phyloP scores from a whole-genome alignment of 2,113 vertebrate genomes.

The Pyrgilauda ruficollis region DNA sequence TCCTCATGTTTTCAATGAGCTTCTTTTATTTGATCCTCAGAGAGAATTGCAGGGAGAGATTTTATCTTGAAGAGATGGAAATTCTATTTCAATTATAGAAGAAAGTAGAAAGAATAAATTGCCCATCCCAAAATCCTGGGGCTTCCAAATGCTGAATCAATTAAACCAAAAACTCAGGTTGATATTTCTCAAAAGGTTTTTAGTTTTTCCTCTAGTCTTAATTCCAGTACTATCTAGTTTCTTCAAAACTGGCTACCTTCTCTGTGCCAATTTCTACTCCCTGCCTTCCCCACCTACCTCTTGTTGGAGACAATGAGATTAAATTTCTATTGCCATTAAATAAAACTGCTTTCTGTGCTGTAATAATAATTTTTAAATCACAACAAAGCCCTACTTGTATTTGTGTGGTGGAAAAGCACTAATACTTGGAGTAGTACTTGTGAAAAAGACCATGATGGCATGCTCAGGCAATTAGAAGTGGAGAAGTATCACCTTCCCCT shows the following conservation, averaged over 20 bases:
- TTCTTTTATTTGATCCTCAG: not conserved
- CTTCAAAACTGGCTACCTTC: not conserved
- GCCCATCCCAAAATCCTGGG: not conserved
- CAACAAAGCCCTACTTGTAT: not conserved
- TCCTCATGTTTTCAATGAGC: not conserved
- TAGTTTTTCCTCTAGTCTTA: not conserved
- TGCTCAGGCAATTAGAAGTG: not conserved
- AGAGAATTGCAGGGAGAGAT: not conserved
- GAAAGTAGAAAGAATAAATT: not conserved
- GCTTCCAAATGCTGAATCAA: not conserved
- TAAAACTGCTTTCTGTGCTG: not conserved
- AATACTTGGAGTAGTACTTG: not conserved
- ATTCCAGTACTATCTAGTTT: not conserved
- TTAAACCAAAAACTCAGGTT: not conserved
- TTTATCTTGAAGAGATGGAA: not conserved
- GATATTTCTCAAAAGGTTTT: not conserved
- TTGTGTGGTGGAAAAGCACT: not conserved
- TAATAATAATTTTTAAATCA: not conserved
- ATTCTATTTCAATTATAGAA: not conserved
- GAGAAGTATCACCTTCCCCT: not conserved
- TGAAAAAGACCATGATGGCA: not conserved
- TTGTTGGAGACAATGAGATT: not conserved
- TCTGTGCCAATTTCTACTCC: not conserved
- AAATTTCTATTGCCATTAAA: not conserved
- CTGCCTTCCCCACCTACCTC: not conserved